Base-by-base conservation (phyloP, 1,140 invertebrate species). In the Tetranychus urticae region DNA sequence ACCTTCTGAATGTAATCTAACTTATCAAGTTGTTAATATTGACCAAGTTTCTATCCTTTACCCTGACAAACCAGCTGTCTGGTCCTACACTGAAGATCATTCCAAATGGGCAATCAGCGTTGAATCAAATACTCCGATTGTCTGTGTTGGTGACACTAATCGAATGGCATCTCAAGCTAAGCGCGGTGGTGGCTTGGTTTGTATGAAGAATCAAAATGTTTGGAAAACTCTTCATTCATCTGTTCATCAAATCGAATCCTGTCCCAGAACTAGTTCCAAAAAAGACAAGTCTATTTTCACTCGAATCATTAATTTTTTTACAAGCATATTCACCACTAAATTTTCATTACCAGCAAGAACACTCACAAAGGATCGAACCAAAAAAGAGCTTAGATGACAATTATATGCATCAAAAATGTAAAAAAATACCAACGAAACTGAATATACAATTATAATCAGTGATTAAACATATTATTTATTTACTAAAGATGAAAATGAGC, bases 131-230 rank as follows among this genome's bases (percentile, higher is more conserved):
- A 66, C 60, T 56, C 71, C 76, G 54, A 90, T 85, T 84, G 78
- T 83, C 61, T 96, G 91, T 70, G 80, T 94, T 14, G 88, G 86
- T 13, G 90, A 93, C 70, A 89, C 94, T 33, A 96, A 96, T 71
- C 78, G 90, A 77, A 82, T 84, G 71, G 69, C 78, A 65, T 77
- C 79, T 10, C 88, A 92, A 74, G 78, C 80, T 61, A 70, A 76
- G 0, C 76, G 87, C 63, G 86, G 84, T 0, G 88, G 88, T 23
- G 86, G 87, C 46, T 84, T 84, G 0, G 80, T 88, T 6, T 92
- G 88, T 68, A 31, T 56, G 12, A 56, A 36, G 10, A 56, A 56
- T 56, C 37, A 36, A 8, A 5, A 13, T 1, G 55, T 39, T 36
- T 56, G 55, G 55, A 56, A 56, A 31, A 2, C 55, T 31, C 14